Conservation (phyloP, 2,888 invertebrate species). For the Ryuthela nishihirai region DNA sequence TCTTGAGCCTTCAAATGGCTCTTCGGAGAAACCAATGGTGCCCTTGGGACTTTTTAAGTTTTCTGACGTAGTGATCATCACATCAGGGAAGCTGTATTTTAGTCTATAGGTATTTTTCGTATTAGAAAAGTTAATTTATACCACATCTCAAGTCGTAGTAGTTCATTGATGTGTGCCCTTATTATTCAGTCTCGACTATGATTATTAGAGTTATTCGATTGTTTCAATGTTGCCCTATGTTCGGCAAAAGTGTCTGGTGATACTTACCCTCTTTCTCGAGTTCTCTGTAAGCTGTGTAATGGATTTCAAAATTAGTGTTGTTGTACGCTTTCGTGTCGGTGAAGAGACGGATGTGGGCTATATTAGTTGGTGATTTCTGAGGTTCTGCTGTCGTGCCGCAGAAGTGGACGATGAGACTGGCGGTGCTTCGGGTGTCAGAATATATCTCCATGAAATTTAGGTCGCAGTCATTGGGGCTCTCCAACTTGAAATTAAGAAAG, state of each 20-base stretch:
- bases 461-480: slow-evolving; percentile 71
- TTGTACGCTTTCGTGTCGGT: slow-evolving; percentile 61
- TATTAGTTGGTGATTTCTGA: slow-evolving; percentile 64
- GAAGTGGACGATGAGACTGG: slow-evolving; percentile 53
- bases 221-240: too few relatives aligned
- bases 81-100: too few relatives aligned
- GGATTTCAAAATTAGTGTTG: slow-evolving; percentile 63
- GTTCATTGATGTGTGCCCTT: too few relatives aligned
- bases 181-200: too few relatives aligned
- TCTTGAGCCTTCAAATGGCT: too few relatives aligned
- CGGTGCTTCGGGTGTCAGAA: slow-evolving; percentile 58
- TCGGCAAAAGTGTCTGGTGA: not conserved
- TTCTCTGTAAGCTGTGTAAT: slow-evolving; percentile 70
- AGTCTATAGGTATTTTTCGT: too few relatives aligned
- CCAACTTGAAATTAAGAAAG: slow-evolving; percentile 63
- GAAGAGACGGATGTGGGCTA: slow-evolving; percentile 70
- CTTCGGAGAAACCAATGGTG: too few relatives aligned
- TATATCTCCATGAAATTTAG: slow-evolving; percentile 72
- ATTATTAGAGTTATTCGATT: too few relatives aligned
- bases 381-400: slow-evolving; percentile 82
- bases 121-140: too few relatives aligned
- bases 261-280: slow-evolving; percentile 52
- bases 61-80: too few relatives aligned
- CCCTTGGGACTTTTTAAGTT: too few relatives aligned
- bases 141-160: too few relatives aligned